Percentiles rank a stretch among this genome's conserved stretches.
Evolutionary conservation across 2,888 invertebrate genomes (phyloP).

Genomic region (Orthosia gracilis): DNA sequence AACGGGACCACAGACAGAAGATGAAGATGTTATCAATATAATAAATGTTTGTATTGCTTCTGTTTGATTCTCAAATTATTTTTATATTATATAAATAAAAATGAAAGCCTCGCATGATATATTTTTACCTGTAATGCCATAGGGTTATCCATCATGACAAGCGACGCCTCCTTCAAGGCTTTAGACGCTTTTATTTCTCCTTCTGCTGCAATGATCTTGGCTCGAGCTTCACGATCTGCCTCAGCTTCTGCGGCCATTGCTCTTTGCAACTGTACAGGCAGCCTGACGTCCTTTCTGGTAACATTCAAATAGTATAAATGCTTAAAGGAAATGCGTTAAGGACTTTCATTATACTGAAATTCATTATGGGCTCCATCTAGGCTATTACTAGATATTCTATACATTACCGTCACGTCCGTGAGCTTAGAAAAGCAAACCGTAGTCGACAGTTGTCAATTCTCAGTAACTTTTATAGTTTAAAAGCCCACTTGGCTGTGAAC

Average conservation of each 20-base stretch:
- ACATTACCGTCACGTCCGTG: constrained; percentile 37
- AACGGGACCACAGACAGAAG: too few species aligned
- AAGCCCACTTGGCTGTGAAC: not conserved
- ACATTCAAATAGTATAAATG: constrained; percentile 7
- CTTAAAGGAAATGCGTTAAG: not conserved
- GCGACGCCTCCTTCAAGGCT: constrained; percentile 96
- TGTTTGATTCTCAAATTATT: too few species aligned
- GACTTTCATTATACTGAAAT: not conserved
- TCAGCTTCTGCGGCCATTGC: constrained; percentile 94
- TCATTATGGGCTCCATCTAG: not conserved
- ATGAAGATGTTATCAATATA: too few species aligned
- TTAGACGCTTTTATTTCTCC: constrained; percentile 97
- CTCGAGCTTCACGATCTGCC: constrained; percentile 93
- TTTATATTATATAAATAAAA: too few species aligned
- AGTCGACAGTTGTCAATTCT: constrained; percentile 8
- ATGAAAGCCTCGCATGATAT: too few species aligned
- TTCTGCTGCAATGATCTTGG: constrained; percentile 93
- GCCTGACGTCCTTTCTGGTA: constrained; percentile 87
- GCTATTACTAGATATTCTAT: constrained; percentile 6
- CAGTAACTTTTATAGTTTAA: constrained; percentile 7
- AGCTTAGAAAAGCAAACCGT: constrained; percentile 21
- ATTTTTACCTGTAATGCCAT: constrained; percentile 91
- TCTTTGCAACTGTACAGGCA: constrained; percentile 92
- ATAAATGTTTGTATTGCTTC: too few species aligned
- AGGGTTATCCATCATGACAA: constrained; percentile 96